A percentile compares a stretch with the other conserved stretches of the same genome.
These are phyloP conservation scores for Ectropis crepuscularia DNA, from an alignment of 2,888 invertebrate genomes.

Conservation along the genomic window DNA sequence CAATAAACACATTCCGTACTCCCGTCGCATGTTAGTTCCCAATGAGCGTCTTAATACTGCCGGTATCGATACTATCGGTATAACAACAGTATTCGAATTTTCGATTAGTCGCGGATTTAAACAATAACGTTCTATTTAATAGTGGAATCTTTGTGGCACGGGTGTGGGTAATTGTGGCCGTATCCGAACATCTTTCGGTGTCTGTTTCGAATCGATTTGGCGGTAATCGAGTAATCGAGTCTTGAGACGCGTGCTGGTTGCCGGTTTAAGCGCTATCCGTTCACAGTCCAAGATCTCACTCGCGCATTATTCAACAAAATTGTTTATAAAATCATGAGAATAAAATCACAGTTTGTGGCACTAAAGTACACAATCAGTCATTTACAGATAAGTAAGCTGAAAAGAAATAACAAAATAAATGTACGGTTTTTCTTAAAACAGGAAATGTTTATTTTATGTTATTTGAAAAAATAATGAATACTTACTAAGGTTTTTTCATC, in stretches of 20 bases:
- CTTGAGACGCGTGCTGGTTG: constrained; percentile 74
- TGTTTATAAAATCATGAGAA: too few species aligned
- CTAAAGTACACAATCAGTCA: too few species aligned
- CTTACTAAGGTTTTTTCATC: too few species aligned
- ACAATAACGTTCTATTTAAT: constrained; percentile 83
- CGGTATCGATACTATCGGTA: constrained; percentile 47
- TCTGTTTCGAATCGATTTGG: constrained; percentile 70
- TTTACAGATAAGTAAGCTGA: too few species aligned
- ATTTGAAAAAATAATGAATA: too few species aligned
- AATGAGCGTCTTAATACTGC: constrained; percentile 71
- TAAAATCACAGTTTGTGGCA: too few species aligned
- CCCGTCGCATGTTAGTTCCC: constrained; percentile 74
- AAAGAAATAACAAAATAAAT: too few species aligned
- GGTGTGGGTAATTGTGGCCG: constrained; percentile 56
- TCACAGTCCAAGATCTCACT: too few species aligned
- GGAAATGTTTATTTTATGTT: too few species aligned
- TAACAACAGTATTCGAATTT: constrained; percentile 82
- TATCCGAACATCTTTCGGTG: constrained; percentile 36
- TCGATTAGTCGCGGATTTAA: constrained; percentile 81
- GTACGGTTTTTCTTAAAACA: too few species aligned
- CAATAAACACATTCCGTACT: constrained; percentile 76
- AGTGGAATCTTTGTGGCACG: constrained; percentile 73
- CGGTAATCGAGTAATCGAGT: constrained; percentile 46
- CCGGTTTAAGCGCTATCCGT: constrained; percentile 35
- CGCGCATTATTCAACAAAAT: too few species aligned